A percentile compares a stretch with the other conserved stretches of the same genome.
Conservation (phyloP, 2,797 vertebrate genomes). For the Agapornis canus region DNA sequence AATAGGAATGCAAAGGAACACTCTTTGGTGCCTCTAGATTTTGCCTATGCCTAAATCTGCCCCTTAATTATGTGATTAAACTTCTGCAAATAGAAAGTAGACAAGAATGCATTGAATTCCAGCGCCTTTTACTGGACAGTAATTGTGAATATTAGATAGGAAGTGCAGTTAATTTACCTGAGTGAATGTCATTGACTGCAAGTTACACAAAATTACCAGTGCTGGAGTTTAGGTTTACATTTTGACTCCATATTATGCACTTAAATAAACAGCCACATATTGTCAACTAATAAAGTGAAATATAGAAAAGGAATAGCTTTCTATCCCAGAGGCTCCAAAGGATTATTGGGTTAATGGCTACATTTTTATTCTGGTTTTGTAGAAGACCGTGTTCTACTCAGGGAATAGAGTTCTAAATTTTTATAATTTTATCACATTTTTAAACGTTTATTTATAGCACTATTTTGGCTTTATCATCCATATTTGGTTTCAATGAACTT, state of each 20-base stretch:
- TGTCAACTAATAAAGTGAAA: not conserved
- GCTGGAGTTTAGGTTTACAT: not conserved
- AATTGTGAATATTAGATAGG: not conserved
- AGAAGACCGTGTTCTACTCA: not conserved
- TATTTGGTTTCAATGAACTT: not conserved
- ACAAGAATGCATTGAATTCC: not conserved
- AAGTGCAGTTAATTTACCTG: not conserved
- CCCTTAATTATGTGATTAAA: not conserved
- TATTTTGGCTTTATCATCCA: not conserved
- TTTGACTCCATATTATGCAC: not conserved
- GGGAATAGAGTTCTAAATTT: not conserved
- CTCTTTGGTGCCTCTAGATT: not conserved
- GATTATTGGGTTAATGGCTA: not conserved
- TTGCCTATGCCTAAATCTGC: not conserved
- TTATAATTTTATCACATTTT: not conserved
- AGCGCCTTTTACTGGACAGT: not conserved
- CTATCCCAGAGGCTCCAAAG: not conserved
- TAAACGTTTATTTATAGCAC: not conserved
- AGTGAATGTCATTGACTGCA: not conserved
- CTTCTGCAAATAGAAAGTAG: not conserved
- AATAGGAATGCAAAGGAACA: not conserved
- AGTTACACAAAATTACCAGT: not conserved
- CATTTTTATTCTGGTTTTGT: not conserved
- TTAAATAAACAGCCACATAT: not conserved
- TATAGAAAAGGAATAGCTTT: not conserved